Evolutionary conservation across 2,888 invertebrate genomes (phyloP).

Genomic region (Ophraella communa): DNA sequence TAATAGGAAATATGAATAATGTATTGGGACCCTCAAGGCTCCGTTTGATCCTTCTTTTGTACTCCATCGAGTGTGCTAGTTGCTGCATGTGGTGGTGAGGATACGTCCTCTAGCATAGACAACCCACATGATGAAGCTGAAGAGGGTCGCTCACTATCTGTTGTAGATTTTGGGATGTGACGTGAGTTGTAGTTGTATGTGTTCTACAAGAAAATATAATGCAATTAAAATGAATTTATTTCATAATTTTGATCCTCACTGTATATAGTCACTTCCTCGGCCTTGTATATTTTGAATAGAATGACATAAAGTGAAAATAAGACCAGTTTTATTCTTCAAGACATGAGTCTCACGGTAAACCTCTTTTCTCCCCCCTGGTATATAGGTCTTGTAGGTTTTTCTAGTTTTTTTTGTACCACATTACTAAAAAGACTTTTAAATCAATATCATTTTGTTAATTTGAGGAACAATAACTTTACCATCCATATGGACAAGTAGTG

Average conservation of each 20-base stretch:
- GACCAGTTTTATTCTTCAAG: background rate
- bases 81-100: background rate
- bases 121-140: too few relatives aligned
- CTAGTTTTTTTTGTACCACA: background rate
- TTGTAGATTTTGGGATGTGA: too few relatives aligned
- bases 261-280: background rate
- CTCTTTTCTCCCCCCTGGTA: constrained; percentile 2
- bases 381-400: background rate
- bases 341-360: background rate
- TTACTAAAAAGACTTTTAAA: background rate
- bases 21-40: too few relatives aligned
- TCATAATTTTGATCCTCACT: too few relatives aligned
- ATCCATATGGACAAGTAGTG: background rate
- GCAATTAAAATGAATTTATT: too few relatives aligned
- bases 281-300: background rate
- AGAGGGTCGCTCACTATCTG: too few relatives aligned
- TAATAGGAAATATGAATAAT: too few relatives aligned
- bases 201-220: too few relatives aligned
- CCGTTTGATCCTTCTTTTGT: background rate
- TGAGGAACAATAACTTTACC: background rate
- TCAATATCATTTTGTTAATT: background rate
- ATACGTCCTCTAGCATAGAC: background rate
- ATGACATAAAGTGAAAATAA: background rate
- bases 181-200: too few relatives aligned
- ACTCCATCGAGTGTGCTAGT: background rate